Evolutionary conservation across 2,113 vertebrate genomes (phyloP), one percentile per base, ranked within the genome.

Genomic region (Piaya cayana): DNA sequence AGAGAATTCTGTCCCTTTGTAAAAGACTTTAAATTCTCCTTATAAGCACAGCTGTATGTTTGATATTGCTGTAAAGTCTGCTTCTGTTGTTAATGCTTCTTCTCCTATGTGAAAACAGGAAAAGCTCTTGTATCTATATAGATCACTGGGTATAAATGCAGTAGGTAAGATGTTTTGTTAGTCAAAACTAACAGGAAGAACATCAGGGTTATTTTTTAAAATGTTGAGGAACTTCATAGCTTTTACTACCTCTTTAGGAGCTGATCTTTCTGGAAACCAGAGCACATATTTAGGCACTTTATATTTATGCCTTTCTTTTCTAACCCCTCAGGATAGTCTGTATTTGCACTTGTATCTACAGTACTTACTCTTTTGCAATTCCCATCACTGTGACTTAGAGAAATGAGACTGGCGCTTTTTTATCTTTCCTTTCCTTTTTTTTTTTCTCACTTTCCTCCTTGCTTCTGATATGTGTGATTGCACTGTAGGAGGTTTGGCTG

Each of bases 271-370:
- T 93, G 4, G 5, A 93, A 95, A 92, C 9, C 60, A 81, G 37
- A 62, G 13, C 12, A 68, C 67, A 36, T 53, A 72, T 76, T 72
- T 82, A 72, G 36, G 25, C 32, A 58, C 9, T 78, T 79, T 64
- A 23, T 62, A 77, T 87, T 82, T 83, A 80, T 32, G 13, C 10
- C 16, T 86, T 93, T 79, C 55, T 82, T 91, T n/a, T 91, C 75
- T 55, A 85, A 39, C 39, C 49, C 29, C 55, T 79, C 10, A 39
- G 50, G 59, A 86, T 12, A 70, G 36, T 47, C 23, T 82, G 34
- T 17, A 62, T 88, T 81, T 93, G 15, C 32, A 49, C 22, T 89
- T 70, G 8, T 64, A n/a, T 71, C 62, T 79, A 25, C 11, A 60
- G 37, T 42, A 68, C 49, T 60, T 82, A 67, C 13, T 68, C 42